Evolutionary conservation across 2,797 vertebrate species (phyloP).

Genomic region (Phataginus tricuspis): DNA sequence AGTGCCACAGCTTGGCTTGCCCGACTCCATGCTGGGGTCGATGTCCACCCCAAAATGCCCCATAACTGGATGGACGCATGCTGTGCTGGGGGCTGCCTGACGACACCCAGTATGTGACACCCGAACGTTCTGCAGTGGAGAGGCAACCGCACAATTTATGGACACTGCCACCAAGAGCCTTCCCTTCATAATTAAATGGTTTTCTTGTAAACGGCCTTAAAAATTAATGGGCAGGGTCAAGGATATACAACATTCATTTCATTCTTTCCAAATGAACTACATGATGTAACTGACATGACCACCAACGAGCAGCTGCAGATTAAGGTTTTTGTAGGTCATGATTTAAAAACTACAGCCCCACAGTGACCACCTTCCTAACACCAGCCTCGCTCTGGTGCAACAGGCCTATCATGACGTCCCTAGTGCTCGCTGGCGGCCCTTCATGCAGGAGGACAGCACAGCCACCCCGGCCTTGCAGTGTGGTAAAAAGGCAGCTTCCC

Average conservation of each 20-base stretch:
- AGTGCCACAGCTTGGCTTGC: background rate
- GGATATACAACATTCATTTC: background rate
- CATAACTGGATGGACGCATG: background rate
- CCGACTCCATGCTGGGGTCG: background rate
- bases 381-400: background rate
- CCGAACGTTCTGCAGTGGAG: background rate
- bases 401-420: background rate
- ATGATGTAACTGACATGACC: background rate
- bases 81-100: background rate
- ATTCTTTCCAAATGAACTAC: conserved; percentile 39
- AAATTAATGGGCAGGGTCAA: background rate
- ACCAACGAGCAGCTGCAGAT: conserved; percentile 36
- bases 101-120: background rate
- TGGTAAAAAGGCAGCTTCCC: background rate
- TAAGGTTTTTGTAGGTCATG: background rate
- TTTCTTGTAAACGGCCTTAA: conserved; percentile 30
- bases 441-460: background rate
- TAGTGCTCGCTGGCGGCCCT: too few species aligned
- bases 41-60: background rate
- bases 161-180: background rate
- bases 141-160: background rate
- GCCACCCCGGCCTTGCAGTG: rapidly evolving
- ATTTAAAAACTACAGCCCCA: background rate
- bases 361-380: background rate
- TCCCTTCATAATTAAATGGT: background rate